Evolutionary conservation across 2,113 vertebrate species (phyloP).

Genomic region (Ploceus nigricollis): DNA sequence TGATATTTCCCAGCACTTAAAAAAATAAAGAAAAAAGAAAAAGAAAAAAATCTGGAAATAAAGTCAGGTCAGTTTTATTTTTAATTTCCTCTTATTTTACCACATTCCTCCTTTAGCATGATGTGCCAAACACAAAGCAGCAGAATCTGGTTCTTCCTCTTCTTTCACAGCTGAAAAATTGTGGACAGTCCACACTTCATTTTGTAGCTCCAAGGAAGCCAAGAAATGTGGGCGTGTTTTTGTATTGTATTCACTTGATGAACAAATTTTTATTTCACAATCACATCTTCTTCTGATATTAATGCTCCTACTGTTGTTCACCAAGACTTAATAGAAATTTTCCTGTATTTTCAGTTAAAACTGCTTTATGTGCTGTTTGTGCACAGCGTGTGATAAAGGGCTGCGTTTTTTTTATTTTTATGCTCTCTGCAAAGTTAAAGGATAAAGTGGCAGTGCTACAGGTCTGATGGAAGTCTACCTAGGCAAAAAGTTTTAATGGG

Average conservation of each 20-base stretch:
- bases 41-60: neutral
- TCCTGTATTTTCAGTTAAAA: neutral
- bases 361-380: neutral
- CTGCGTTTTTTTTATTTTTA: neutral
- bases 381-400: neutral
- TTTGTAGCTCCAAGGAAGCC: neutral
- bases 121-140: neutral
- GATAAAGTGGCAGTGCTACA: neutral
- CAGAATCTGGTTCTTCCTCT: neutral
- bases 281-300: neutral
- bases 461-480: neutral
- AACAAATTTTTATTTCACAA: neutral
- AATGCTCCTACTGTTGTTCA: neutral
- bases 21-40: neutral
- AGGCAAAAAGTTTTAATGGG: neutral
- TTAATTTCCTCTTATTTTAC: neutral
- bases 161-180: neutral
- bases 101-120: neutral
- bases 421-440: neutral
- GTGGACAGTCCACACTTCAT: neutral
- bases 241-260: neutral
- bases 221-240: neutral
- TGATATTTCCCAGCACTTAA: neutral
- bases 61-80: neutral
- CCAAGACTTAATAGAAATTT: neutral